Conservation (phyloP, 1,140 invertebrate genomes). For the Drosophila punjabiensis region DNA sequence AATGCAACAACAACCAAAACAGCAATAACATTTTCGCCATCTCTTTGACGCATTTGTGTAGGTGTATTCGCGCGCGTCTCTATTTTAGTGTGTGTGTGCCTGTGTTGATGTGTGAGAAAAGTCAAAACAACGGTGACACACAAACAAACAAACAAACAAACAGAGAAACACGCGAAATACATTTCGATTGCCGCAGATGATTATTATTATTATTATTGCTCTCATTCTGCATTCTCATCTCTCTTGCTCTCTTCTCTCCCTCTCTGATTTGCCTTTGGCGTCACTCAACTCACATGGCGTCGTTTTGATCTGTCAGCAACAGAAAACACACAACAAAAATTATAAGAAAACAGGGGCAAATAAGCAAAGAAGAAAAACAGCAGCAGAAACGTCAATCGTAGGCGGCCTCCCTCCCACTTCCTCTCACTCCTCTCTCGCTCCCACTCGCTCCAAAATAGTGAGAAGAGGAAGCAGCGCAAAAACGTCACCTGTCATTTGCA, state of each 20-base stretch:
- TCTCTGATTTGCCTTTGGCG: constrained; percentile 41
- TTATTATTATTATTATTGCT: constrained; percentile 51
- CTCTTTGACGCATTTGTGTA: constrained; percentile 28
- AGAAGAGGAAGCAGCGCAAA: constrained; percentile 43
- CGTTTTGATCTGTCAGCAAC: constrained; percentile 37
- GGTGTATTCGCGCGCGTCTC: constrained; percentile 12
- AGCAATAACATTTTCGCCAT: constrained; percentile 36
- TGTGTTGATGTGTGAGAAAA: constrained; percentile 37
- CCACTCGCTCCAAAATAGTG: constrained; percentile 11
- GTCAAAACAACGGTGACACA: constrained; percentile 48
- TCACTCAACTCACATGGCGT: constrained; percentile 54
- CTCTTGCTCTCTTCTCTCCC: neutral
- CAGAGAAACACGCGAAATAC: constrained; percentile 49
- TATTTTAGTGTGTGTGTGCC: constrained; percentile 8
- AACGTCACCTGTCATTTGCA: constrained; percentile 82
- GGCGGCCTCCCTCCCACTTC: constrained; percentile 18
- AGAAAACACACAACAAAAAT: constrained; percentile 33
- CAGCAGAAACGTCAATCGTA: constrained; percentile 47
- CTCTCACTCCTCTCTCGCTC: constrained; percentile 19
- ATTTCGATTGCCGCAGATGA: constrained; percentile 53
- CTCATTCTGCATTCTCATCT: constrained; percentile 28
- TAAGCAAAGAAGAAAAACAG: constrained; percentile 19
- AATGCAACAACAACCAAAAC: constrained; percentile 32
- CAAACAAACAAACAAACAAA: constrained; percentile 47
- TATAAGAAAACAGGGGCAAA: constrained; percentile 16